Percentiles rank a stretch among this genome's conserved stretches.
Evolutionary conservation across 1,140 invertebrate species (phyloP).

Genomic region (Euborellia annulipes): DNA sequence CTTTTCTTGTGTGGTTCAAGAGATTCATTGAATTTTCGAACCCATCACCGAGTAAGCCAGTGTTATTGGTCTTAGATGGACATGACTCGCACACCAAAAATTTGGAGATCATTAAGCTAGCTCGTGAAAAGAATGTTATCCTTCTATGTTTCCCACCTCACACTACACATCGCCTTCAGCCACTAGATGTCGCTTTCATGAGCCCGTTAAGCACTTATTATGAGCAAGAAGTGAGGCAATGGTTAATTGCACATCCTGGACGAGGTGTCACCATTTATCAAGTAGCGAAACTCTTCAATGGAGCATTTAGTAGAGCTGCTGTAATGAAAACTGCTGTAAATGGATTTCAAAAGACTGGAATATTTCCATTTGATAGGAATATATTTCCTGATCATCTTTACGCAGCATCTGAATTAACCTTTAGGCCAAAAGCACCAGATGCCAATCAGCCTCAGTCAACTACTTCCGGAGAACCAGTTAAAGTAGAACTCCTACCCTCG

Average conservation of each 20-base stretch:
- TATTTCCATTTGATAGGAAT: conserved; percentile 18
- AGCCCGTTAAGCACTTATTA: conserved; percentile 22
- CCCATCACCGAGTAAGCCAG: conserved; percentile 8
- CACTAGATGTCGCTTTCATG: conserved; percentile 26
- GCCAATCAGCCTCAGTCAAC: too few relatives aligned
- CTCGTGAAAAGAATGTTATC: conserved; percentile 19
- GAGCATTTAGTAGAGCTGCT: conserved; percentile 23
- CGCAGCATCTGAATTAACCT: too few relatives aligned
- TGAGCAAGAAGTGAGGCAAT: conserved; percentile 10
- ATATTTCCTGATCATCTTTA: conserved; percentile 19
- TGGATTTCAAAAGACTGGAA: conserved; percentile 18
- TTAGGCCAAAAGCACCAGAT: too few relatives aligned
- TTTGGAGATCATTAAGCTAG: conserved; percentile 8
- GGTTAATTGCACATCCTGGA: conserved; percentile 20
- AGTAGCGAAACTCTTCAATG: conserved; percentile 19
- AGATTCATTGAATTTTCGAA: conserved; percentile 13
- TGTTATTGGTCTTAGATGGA: conserved; percentile 15
- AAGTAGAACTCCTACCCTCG: too few relatives aligned
- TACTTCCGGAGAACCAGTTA: too few relatives aligned
- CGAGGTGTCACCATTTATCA: conserved; percentile 20
- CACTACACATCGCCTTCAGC: conserved; percentile 25
- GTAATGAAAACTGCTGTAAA: conserved; percentile 15
- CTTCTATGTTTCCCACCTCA: conserved; percentile 27
- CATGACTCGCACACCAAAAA: conserved; percentile 19
- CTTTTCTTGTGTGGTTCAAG: conserved; percentile 12